Percentiles rank a stretch among this genome's conserved stretches.
These are phyloP conservation scores for Pseudobourletiella spinata DNA, from an alignment of 1,140 invertebrate species.

Conservation along the genomic window DNA sequence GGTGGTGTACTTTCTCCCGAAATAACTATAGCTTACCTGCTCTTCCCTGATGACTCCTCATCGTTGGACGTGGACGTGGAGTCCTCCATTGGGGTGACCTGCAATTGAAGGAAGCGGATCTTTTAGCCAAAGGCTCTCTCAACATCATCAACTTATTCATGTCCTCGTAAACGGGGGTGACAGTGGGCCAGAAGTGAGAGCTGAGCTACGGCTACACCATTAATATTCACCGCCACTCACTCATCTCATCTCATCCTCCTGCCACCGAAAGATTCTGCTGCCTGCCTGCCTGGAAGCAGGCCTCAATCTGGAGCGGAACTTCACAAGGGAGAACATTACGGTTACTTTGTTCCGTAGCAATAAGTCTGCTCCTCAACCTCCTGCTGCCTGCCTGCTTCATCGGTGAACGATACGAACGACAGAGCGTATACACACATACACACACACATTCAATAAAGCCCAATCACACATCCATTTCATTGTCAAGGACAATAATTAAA, in stretches of 20 bases:
- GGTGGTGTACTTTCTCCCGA: not conserved
- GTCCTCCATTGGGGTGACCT: constrained; percentile 10
- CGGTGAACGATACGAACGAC: not conserved
- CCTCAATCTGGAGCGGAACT: too few species aligned
- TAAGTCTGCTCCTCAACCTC: not conserved
- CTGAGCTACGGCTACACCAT: not conserved
- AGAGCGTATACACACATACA: too few species aligned
- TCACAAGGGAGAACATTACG: too few species aligned
- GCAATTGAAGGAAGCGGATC: not conserved
- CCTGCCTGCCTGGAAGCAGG: too few species aligned
- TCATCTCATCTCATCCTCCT: too few species aligned
- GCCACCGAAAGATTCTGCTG: too few species aligned
- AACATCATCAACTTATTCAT: not conserved
- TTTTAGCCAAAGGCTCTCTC: not conserved
- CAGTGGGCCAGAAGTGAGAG: not conserved
- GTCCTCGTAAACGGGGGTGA: not conserved
- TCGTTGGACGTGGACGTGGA: not conserved
- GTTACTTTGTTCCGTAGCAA: not conserved
- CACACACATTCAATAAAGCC: not conserved
- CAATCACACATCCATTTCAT: not conserved
- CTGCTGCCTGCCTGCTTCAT: not conserved
- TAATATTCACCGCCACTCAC: not conserved
- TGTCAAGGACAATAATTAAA: constrained; percentile 11
- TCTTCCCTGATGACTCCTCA: not conserved
- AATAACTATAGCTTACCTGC: constrained; percentile 4